Conservation (phyloP, 37 sponge, comb jelly and placozoan genomes). For the Eunapius fragilis region DNA sequence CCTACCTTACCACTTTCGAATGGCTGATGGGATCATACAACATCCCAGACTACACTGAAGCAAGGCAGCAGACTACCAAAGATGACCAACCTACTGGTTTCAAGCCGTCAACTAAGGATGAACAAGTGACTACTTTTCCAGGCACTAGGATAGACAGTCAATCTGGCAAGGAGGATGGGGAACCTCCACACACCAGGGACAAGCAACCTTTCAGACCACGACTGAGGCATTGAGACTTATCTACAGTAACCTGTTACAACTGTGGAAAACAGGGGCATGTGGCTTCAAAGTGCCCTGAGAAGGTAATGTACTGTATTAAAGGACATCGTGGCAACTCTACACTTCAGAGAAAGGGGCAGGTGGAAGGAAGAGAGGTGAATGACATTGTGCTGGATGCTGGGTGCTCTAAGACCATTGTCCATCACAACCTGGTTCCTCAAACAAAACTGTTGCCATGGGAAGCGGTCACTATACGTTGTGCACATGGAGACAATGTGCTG, state of each 20-base stretch:
- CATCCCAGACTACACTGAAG: not conserved
- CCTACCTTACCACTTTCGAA: constrained; percentile 37
- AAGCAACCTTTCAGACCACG: not conserved
- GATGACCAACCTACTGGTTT: not conserved
- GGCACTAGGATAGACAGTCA: no score
- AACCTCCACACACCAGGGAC: not conserved
- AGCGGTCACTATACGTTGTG: constrained; percentile 27
- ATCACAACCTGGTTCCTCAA: constrained; percentile 11
- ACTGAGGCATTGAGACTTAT: not conserved
- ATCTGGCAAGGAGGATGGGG: no score
- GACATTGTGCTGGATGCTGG: constrained; percentile 23
- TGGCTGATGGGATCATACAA: constrained; percentile 13
- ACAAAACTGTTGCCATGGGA: not conserved
- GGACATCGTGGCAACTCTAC: not conserved
- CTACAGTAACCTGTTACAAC: constrained; percentile 11
- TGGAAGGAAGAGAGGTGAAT: constrained; percentile 16
- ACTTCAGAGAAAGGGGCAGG: not conserved
- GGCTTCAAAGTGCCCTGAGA: constrained; percentile 1
- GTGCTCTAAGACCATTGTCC: constrained; percentile 13
- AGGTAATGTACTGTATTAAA: not conserved
- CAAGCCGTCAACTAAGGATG: no score
- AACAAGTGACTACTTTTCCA: no score
- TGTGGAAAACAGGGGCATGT: constrained; percentile 12
- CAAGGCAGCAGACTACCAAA: not conserved
- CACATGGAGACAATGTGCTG: constrained; percentile 28